phyloP scores from a whole-genome alignment of 2,113 vertebrate genomes.

The Syngnathoides biaculeatus region DNA sequence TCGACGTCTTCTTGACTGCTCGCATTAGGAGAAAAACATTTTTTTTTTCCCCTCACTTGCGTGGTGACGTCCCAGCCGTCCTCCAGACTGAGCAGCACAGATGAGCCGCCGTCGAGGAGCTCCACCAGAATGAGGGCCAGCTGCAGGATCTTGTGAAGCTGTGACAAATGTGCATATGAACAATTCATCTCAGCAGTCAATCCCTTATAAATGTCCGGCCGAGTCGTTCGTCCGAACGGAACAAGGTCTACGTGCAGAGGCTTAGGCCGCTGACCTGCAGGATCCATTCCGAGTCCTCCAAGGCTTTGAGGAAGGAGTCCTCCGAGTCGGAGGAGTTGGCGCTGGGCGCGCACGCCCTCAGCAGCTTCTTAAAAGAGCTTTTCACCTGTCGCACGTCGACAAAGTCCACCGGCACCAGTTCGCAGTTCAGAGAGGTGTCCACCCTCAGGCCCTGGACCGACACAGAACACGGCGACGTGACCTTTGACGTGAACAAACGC shows the following conservation, averaged over 20 bases:
- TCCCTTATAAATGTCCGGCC: not conserved
- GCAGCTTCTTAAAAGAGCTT: conserved; percentile 91
- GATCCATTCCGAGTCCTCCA: conserved; percentile 96
- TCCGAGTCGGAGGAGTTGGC: conserved; percentile 81
- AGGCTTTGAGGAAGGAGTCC: conserved; percentile 87
- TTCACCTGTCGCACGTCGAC: conserved; percentile 90
- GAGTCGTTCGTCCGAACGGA: conserved; percentile 14
- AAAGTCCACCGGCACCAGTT: conserved; percentile 96
- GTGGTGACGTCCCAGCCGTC: conserved; percentile 97
- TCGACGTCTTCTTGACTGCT: conserved; percentile 2
- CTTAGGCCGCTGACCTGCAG: conserved; percentile 79
- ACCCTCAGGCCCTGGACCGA: conserved; percentile 83
- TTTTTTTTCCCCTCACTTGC: conserved; percentile 86
- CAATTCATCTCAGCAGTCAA: conserved; percentile 7
- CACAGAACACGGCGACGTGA: not conserved
- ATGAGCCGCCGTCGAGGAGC: conserved; percentile 91
- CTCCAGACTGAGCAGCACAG: conserved; percentile 92
- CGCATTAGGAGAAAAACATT: not conserved
- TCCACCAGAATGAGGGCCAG: conserved; percentile 86
- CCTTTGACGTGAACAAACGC: too few relatives aligned
- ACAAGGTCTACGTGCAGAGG: conserved; percentile 32
- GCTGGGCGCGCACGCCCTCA: conserved; percentile 91
- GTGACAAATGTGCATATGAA: conserved; percentile 51
- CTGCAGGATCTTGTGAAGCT: conserved; percentile 95
- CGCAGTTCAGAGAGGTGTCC: conserved; percentile 91